phyloP scores from a whole-genome alignment of 1,140 invertebrate species.

The Zaprionus taronus region DNA sequence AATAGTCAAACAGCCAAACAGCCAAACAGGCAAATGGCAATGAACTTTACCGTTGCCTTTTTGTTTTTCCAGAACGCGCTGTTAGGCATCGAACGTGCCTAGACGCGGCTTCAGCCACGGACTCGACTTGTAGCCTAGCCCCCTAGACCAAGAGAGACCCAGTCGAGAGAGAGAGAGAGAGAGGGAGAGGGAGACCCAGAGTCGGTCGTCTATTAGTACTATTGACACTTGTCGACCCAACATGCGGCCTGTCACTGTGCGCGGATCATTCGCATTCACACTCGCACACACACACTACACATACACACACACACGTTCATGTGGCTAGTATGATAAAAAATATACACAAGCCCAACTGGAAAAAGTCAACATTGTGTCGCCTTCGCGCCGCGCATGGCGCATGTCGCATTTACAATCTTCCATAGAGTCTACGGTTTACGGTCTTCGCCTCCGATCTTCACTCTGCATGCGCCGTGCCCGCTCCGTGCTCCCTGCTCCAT shows the following conservation, averaged over 20 bases:
- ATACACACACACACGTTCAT: constrained; percentile 31
- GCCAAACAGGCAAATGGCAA: constrained; percentile 67
- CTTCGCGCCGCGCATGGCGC: constrained; percentile 61
- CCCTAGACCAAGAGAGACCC: constrained; percentile 10
- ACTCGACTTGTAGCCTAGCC: constrained; percentile 22
- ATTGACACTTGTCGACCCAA: constrained; percentile 81
- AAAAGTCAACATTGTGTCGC: constrained; percentile 73
- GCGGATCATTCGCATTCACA: constrained; percentile 64
- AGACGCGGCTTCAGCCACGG: constrained; percentile 27
- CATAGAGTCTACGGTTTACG: constrained; percentile 15
- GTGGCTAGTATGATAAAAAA: constrained; percentile 44
- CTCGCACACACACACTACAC: constrained; percentile 42
- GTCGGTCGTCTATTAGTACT: constrained; percentile 74
- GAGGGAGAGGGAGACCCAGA: background rate
- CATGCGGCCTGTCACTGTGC: constrained; percentile 73
- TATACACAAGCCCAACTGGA: constrained; percentile 53
- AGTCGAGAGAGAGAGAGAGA: background rate
- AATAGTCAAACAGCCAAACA: constrained; percentile 42
- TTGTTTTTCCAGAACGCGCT: constrained; percentile 49
- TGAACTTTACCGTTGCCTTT: constrained; percentile 75
- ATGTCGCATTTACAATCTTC: constrained; percentile 25
- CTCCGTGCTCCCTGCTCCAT: background rate
- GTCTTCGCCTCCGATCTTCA: constrained; percentile 14
- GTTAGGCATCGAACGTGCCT: constrained; percentile 35
- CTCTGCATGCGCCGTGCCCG: constrained; percentile 4